phyloP scores from a whole-genome alignment of 2,113 vertebrate genomes.

The Nerophis lumbriciformis region DNA sequence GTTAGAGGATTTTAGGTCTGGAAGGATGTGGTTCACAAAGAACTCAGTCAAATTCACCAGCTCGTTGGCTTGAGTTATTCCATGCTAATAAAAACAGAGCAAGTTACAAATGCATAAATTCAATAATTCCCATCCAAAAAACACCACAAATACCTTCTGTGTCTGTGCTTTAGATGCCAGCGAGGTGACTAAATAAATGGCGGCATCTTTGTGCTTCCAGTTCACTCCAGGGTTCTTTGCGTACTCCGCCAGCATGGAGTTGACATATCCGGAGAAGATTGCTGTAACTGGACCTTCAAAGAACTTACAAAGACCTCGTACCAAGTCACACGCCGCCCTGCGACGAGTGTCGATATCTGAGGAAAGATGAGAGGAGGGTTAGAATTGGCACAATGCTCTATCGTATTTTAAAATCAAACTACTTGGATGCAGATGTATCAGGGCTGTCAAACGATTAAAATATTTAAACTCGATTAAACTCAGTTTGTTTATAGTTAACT shows the following conservation, averaged over 20 bases:
- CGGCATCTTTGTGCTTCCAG: conserved; percentile 99
- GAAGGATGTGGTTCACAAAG: conserved; percentile 93
- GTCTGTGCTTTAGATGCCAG: conserved; percentile 98
- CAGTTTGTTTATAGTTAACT: no score
- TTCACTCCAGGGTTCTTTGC: conserved; percentile 89
- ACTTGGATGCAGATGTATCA: no score
- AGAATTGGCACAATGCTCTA: not conserved
- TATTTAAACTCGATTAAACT: no score
- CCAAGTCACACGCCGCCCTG: conserved; percentile 93
- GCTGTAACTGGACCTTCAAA: conserved; percentile 95
- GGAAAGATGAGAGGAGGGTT: not conserved
- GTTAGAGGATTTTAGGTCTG: conserved; percentile 88
- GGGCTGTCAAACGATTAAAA: no score
- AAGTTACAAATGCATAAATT: not conserved
- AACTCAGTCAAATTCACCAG: conserved; percentile 94
- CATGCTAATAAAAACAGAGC: conserved; percentile 76
- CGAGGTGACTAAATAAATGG: conserved; percentile 96
- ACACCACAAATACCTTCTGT: conserved; percentile 80
- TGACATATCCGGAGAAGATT: conserved; percentile 97
- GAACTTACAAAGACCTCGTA: conserved; percentile 93
- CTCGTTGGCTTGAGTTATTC: conserved; percentile 98
- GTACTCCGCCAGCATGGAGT: conserved; percentile 92
- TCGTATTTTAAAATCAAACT: no score
- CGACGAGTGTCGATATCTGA: conserved; percentile 96
- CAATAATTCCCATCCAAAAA: not conserved